Evolutionary conservation across 2,113 vertebrate genomes (phyloP), one percentile per base, ranked within the genome.

Genomic region (Desmodus rotundus): DNA sequence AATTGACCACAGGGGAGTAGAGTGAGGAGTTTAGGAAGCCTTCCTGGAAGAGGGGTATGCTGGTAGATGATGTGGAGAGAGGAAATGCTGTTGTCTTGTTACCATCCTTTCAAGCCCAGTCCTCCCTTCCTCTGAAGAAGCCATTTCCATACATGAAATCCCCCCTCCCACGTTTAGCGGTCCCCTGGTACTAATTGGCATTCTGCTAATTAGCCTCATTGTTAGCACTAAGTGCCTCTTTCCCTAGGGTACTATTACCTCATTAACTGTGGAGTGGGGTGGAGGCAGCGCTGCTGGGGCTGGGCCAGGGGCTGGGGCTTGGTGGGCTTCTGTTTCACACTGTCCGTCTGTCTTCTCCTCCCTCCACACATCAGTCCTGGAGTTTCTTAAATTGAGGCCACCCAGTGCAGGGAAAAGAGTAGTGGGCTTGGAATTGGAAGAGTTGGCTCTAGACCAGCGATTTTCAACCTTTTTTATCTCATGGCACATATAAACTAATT

Each of bases 171-270:
- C 83, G 63, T 52, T 74, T 12, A 77, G 80, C 36, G 20, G 67
- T 87, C 89, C 92, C 76, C 54, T 17, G 72, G 91, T 50, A 82
- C 94, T 97, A 96, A 97, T 93, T 96, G 95, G 81, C 43, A 90
- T 82, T 78, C 58, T 88, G 88, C 73, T 98, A 97, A 97, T 97
- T 97, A 96, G 95, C 89, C 74, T 96, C 92, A 95, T 96, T 96
- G 89, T 82, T 77, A 61, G 81, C 77, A 89, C 61, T 96, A 92
- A 95, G 80, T 91, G 89, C 52, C 43, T 96, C 52, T 93, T 94
- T 95, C 92, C 91, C 94, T 41, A 22, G 33, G 80, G 78, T 19
- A 52, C 33, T 17, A 45, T 80, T 92, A 90, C 91, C 93, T 97
- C 65, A 28, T 96, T 91, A 96, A 93, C 67, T 50, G n/a, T 38